phyloP scores from a whole-genome alignment of 1,140 invertebrate species.

The Scaptodrosophila lebanonensis region DNA sequence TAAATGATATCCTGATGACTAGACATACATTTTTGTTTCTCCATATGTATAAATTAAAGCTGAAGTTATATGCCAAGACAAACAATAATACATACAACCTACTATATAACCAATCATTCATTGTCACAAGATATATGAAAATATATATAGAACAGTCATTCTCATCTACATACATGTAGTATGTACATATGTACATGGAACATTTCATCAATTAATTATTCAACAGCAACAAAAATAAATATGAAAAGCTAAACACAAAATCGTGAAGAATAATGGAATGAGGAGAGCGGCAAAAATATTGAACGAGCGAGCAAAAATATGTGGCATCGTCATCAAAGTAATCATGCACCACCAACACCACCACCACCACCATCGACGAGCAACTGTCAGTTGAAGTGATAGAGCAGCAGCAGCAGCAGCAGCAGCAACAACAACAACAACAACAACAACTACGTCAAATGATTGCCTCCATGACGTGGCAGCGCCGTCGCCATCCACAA shows the following conservation, averaged over 20 bases:
- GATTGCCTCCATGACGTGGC: constrained; percentile 71
- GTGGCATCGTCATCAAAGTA: constrained; percentile 73
- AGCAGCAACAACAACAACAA: too few species aligned
- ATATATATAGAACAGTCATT: too few species aligned
- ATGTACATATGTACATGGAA: constrained; percentile 31
- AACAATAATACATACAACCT: too few species aligned
- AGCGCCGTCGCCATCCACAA: constrained; percentile 34
- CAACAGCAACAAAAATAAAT: constrained; percentile 15
- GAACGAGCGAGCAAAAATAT: constrained; percentile 45
- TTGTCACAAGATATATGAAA: constrained; percentile 41
- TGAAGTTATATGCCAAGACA: too few species aligned
- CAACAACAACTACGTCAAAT: constrained; percentile 43
- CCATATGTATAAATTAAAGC: constrained; percentile 4
- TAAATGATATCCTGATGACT: constrained; percentile 70
- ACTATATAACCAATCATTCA: constrained; percentile 68
- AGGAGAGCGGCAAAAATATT: constrained; percentile 19
- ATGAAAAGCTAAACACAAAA: background rate
- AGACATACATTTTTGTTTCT: constrained; percentile 37
- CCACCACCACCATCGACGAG: constrained; percentile 41
- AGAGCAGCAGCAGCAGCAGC: constrained; percentile 43
- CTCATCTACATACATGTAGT: too few species aligned
- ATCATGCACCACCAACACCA: constrained; percentile 39
- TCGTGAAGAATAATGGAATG: background rate
- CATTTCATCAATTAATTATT: constrained; percentile 76
- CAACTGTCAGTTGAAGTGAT: constrained; percentile 60